These are phyloP conservation scores for Listronotus bonariensis DNA, from an alignment of 1,140 invertebrate genomes.

Conservation along the genomic window DNA sequence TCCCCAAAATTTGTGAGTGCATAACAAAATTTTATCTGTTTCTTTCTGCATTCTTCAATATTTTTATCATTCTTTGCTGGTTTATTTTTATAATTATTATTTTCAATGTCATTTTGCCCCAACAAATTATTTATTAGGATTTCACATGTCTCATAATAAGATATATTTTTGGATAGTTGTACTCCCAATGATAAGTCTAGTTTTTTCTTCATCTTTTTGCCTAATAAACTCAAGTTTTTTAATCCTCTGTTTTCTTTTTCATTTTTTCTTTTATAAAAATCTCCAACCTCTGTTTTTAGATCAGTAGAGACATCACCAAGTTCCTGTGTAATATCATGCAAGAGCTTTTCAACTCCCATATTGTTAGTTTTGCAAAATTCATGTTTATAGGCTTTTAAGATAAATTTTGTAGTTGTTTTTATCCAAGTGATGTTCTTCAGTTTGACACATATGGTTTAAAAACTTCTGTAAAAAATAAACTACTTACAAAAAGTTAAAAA, in stretches of 20 bases:
- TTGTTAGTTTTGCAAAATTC: not conserved
- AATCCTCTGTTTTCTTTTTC: conserved; percentile 10
- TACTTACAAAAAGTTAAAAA: too few relatives aligned
- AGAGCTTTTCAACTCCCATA: not conserved
- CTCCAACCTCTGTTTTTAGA: conserved; percentile 13
- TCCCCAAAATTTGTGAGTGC: conserved; percentile 20
- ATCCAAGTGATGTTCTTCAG: conserved; percentile 11
- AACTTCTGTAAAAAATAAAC: conserved; percentile 39
- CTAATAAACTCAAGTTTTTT: conserved; percentile 29
- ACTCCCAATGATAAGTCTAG: conserved; percentile 13
- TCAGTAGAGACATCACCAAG: conserved; percentile 13
- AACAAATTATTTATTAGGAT: conserved; percentile 32
- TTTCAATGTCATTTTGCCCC: not conserved
- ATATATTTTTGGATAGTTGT: conserved; percentile 17
- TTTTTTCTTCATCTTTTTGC: conserved; percentile 26
- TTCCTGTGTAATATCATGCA: conserved; percentile 11
- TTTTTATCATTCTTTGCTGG: not conserved
- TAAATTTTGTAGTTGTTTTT: conserved; percentile 10
- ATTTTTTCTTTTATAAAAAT: conserved; percentile 36
- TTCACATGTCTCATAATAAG: conserved; percentile 33
- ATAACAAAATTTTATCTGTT: conserved; percentile 36
- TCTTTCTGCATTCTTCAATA: conserved; percentile 24
- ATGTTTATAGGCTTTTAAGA: conserved; percentile 4
- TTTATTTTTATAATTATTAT: not conserved
- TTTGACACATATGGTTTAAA: conserved; percentile 21